Evolutionary conservation across 2,113 vertebrate genomes (phyloP).

Genomic region (Prinia subflava): DNA sequence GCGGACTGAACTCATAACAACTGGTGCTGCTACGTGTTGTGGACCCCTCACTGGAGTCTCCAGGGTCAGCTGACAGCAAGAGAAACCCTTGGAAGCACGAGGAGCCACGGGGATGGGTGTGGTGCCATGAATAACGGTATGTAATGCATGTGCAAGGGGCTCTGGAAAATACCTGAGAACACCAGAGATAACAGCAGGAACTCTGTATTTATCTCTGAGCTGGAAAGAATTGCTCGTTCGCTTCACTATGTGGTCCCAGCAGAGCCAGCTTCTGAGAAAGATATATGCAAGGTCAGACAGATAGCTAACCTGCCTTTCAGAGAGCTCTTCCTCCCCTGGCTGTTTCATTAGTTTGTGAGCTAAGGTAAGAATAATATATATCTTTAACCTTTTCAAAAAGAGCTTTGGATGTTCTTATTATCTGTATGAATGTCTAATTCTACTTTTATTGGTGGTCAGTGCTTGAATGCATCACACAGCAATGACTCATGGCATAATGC

Average conservation of each 20-base stretch:
- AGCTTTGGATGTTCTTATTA: neutral
- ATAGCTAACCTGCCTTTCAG: neutral
- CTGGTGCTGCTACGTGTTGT: neutral
- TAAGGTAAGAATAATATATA: neutral
- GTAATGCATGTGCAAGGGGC: neutral
- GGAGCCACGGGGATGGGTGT: rapidly evolving
- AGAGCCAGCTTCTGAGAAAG: neutral
- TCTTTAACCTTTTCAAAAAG: conserved; percentile 2
- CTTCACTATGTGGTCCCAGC: neutral
- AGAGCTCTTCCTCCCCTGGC: neutral
- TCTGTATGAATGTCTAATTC: neutral
- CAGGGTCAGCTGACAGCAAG: neutral
- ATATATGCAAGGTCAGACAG: neutral
- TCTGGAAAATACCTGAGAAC: neutral
- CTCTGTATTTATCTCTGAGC: neutral
- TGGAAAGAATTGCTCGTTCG: neutral
- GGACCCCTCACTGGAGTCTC: neutral
- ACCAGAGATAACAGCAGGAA: neutral
- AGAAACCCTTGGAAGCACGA: neutral
- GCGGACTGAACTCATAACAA: neutral
- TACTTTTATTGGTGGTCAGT: neutral
- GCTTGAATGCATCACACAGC: neutral
- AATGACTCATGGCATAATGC: neutral
- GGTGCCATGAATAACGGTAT: neutral
- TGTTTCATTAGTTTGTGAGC: neutral